Evolutionary conservation across 2,888 invertebrate species (phyloP).

Genomic region (Lochmaea capreae): DNA sequence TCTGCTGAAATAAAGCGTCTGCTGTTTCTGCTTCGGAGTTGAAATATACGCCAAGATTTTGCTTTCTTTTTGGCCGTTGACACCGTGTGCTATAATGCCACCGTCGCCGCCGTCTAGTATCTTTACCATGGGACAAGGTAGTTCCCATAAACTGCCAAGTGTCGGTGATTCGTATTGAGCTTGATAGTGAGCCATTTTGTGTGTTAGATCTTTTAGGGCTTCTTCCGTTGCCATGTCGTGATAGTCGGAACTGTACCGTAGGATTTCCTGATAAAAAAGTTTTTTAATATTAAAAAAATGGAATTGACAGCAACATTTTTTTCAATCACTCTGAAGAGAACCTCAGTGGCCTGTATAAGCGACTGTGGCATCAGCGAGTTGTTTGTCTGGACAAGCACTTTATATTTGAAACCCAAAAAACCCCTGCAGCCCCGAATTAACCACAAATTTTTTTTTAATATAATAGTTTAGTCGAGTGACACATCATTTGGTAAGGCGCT

Average conservation of each 20-base stretch:
- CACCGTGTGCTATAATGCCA: conserved; percentile 77
- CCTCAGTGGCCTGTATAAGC: too few species aligned
- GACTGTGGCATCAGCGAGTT: too few species aligned
- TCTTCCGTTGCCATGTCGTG: conserved; percentile 80
- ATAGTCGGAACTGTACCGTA: conserved; percentile 90
- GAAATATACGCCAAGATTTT: conserved; percentile 89
- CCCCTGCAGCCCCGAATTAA: too few species aligned
- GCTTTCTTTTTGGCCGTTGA: conserved; percentile 84
- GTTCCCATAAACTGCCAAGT: conserved; percentile 64
- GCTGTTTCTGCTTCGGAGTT: conserved; percentile 84
- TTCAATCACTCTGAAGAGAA: too few species aligned
- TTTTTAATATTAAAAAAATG: not conserved
- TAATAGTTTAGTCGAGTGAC: too few species aligned
- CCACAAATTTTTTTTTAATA: too few species aligned
- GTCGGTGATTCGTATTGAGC: conserved; percentile 84
- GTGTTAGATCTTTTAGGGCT: conserved; percentile 83
- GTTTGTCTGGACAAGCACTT: too few species aligned
- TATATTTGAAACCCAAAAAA: too few species aligned
- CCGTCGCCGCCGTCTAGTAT: conserved; percentile 73
- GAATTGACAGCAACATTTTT: too few species aligned
- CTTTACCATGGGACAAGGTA: conserved; percentile 67
- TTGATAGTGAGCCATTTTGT: conserved; percentile 87
- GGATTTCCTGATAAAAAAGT: conserved; percentile 71
- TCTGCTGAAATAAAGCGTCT: conserved; percentile 90
- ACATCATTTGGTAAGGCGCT: too few species aligned